Conservation (phyloP, 2,888 invertebrate species). For the Tortrix viridana region DNA sequence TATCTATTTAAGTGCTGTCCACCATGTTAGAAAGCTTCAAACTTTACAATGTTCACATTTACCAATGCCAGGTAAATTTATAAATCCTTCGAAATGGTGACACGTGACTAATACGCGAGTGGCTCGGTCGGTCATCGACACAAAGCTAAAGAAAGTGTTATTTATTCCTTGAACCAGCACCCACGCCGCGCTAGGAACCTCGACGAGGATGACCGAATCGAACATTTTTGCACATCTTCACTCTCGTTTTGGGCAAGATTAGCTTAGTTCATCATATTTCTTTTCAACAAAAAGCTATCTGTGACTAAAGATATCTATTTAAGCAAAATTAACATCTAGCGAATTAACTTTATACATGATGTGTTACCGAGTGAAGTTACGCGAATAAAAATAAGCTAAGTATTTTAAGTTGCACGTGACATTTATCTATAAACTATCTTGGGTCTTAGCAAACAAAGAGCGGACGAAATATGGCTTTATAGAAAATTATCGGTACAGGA, state of each 20-base stretch:
- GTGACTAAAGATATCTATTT: no score
- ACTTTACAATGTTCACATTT: constrained; percentile 33
- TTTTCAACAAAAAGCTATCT: no score
- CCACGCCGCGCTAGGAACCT: constrained; percentile 61
- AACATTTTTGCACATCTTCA: not conserved
- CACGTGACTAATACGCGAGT: constrained; percentile 48
- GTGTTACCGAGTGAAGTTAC: no score
- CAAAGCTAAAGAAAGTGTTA: constrained; percentile 78
- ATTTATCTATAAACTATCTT: no score
- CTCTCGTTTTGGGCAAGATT: not conserved
- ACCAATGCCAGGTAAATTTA: constrained; percentile 38
- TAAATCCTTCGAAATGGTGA: constrained; percentile 36
- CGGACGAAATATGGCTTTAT: no score
- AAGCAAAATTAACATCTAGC: no score
- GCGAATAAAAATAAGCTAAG: no score
- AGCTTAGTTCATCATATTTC: not conserved
- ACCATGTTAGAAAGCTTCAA: constrained; percentile 35
- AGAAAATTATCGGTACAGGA: no score
- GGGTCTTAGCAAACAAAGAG: no score
- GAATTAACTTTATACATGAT: no score
- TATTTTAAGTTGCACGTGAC: no score
- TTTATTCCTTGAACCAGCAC: constrained; percentile 54
- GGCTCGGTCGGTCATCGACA: constrained; percentile 75
- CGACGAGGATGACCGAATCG: constrained; percentile 25
- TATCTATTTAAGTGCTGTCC: constrained; percentile 4